phyloP scores from a whole-genome alignment of 1,140 invertebrate genomes.

The Drosophila kohkoa region DNA sequence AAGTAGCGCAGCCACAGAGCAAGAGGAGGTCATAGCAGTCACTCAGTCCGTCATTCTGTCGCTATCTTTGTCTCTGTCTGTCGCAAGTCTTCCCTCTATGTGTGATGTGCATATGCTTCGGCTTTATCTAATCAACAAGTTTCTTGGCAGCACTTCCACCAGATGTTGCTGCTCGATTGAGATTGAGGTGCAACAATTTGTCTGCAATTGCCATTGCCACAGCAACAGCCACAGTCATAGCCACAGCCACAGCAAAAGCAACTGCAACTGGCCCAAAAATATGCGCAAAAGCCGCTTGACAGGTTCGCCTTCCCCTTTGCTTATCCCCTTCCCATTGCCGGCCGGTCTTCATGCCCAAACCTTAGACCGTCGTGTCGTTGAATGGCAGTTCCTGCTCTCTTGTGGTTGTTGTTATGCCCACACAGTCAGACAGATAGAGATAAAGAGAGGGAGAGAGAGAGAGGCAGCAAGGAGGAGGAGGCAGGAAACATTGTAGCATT shows the following conservation, averaged over 20 bases:
- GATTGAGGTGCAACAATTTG: constrained; percentile 82
- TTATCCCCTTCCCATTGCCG: constrained; percentile 7
- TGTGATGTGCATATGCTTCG: constrained; percentile 21
- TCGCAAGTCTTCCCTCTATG: too few relatives aligned
- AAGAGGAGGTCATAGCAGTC: constrained; percentile 5
- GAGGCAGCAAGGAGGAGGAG: neutral
- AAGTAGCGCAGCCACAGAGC: constrained; percentile 35
- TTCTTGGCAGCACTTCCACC: constrained; percentile 56
- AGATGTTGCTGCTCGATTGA: constrained; percentile 68
- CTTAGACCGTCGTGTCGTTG: constrained; percentile 12
- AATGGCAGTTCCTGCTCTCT: constrained; percentile 17
- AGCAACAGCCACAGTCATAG: constrained; percentile 13
- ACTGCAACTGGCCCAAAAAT: constrained; percentile 63
- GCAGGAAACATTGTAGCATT: constrained; percentile 50
- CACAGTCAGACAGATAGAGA: constrained; percentile 1
- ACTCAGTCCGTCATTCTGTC: constrained; percentile 9
- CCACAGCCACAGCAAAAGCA: constrained; percentile 26
- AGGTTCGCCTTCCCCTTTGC: constrained; percentile 51
- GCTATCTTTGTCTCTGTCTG: neutral
- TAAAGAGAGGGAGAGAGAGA: neutral
- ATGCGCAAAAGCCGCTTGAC: constrained; percentile 70
- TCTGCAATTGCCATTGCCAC: constrained; percentile 58
- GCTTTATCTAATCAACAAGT: constrained; percentile 80
- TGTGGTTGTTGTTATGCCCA: constrained; percentile 17
- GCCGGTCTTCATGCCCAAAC: constrained; percentile 33